Conservation (phyloP, 92 coral and sea anemone genomes). For the Porites cylindrica region DNA sequence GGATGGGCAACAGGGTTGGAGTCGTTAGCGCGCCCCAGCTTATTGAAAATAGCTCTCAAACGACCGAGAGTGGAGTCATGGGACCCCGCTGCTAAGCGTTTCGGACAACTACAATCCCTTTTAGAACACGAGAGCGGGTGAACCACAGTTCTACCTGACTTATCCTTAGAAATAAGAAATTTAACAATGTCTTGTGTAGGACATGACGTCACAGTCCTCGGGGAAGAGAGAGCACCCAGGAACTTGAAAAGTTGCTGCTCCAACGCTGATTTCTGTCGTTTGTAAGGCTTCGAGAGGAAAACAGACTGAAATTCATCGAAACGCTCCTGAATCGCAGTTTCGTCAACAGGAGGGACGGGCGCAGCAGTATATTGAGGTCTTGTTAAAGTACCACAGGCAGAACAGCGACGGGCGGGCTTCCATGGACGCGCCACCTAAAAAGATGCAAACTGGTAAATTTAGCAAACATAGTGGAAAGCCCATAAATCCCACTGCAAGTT, state of each 20-base stretch:
- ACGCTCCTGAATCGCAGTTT: conserved; percentile 16
- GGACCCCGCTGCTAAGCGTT: conserved; percentile 26
- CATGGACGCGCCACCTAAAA: no score
- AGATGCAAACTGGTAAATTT: no score
- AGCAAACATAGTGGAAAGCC: no score
- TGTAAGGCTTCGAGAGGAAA: not conserved
- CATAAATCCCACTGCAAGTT: no score
- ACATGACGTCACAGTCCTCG: not conserved
- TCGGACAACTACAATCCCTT: conserved; percentile 10
- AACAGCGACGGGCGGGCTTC: no score
- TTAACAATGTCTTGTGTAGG: conserved; percentile 55
- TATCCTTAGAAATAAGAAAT: conserved; percentile 52
- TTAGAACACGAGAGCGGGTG: not conserved
- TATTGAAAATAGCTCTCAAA: conserved; percentile 14
- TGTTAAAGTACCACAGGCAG: not conserved
- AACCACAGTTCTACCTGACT: conserved; percentile 16
- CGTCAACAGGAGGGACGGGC: conserved; percentile 8
- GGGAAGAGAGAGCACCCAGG: conserved; percentile 24
- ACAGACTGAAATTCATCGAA: conserved; percentile 16
- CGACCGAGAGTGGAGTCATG: conserved; percentile 5
- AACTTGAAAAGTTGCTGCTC: conserved; percentile 26
- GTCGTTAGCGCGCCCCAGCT: conserved; percentile 21
- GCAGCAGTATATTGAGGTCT: not conserved
- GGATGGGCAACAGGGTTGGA: conserved; percentile 24
- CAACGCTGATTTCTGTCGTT: conserved; percentile 17